Conservation (phyloP, 2,797 vertebrate species). For the Labeo calbasu region DNA sequence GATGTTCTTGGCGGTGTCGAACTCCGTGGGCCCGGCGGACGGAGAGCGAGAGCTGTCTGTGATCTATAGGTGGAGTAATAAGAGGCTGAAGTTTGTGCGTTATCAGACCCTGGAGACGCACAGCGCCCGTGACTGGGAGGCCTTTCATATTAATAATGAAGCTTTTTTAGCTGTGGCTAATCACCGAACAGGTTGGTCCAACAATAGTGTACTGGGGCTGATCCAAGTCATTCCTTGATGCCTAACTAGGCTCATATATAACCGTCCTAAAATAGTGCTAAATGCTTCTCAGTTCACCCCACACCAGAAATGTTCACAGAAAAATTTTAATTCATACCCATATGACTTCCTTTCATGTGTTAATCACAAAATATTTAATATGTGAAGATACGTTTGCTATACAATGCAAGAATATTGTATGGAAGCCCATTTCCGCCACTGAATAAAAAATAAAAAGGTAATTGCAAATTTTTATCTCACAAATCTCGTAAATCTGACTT, state of each 20-base stretch:
- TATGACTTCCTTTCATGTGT: not conserved
- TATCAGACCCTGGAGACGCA: slow-evolving; percentile 90
- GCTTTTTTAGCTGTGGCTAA: slow-evolving; percentile 94
- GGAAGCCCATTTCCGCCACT: no score
- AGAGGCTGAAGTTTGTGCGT: slow-evolving; percentile 81
- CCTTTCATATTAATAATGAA: slow-evolving; percentile 87
- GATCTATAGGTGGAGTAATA: slow-evolving; percentile 93
- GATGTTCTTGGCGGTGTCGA: slow-evolving; percentile 93
- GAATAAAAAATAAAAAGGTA: no score
- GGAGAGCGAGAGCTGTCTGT: slow-evolving; percentile 85
- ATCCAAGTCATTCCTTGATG: not conserved
- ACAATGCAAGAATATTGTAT: no score
- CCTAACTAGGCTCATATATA: not conserved
- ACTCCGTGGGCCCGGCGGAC: slow-evolving; percentile 75
- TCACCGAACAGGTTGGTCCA: slow-evolving; percentile 88
- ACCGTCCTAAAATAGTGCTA: not conserved
- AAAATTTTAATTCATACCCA: not conserved
- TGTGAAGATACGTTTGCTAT: not conserved
- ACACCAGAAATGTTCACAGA: not conserved
- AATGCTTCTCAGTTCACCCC: not conserved
- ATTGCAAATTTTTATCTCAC: no score
- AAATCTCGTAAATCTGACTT: no score
- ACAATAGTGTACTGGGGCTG: not conserved
- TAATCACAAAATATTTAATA: not conserved
- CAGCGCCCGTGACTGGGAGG: slow-evolving; percentile 96